These are phyloP conservation scores for Drosophila miranda DNA, from an alignment of 1,140 invertebrate genomes.

Conservation along the genomic window DNA sequence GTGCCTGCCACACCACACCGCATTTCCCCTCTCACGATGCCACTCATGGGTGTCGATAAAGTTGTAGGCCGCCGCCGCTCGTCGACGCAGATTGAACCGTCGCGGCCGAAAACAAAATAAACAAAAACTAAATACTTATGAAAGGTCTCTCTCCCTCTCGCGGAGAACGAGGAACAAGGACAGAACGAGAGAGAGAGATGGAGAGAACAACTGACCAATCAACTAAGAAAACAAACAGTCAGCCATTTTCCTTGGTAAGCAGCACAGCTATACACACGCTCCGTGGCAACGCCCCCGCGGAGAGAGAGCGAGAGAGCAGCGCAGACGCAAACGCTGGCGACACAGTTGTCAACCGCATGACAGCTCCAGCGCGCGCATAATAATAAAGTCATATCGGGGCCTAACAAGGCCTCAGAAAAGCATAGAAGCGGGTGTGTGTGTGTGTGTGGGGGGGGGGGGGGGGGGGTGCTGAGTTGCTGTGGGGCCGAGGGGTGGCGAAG, in stretches of 20 bases:
- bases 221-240: constrained; percentile 62
- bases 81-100: constrained; percentile 72
- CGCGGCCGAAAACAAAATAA: constrained; percentile 74
- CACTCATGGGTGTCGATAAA: constrained; percentile 71
- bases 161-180: background rate
- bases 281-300: constrained; percentile 55
- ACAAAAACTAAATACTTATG: constrained; percentile 69
- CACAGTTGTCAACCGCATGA: constrained; percentile 80
- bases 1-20: constrained; percentile 18
- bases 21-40: constrained; percentile 2
- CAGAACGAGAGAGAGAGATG: background rate
- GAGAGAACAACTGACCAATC: constrained; percentile 51
- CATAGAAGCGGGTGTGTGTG: background rate
- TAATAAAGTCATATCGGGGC: constrained; percentile 77
- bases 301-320: constrained; percentile 42
- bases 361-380: constrained; percentile 75
- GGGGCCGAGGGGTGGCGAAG: constrained; percentile 4
- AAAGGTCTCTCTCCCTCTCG: constrained; percentile 20
- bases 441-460: constrained; percentile 1
- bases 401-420: constrained; percentile 65
- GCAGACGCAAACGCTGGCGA: constrained; percentile 59
- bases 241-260: constrained; percentile 64
- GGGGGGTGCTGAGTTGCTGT: background rate
- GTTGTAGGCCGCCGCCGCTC: constrained; percentile 60
- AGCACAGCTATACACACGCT: constrained; percentile 18